Base-by-base conservation (phyloP, 2,113 vertebrate species). In the Gymnogyps californianus region DNA sequence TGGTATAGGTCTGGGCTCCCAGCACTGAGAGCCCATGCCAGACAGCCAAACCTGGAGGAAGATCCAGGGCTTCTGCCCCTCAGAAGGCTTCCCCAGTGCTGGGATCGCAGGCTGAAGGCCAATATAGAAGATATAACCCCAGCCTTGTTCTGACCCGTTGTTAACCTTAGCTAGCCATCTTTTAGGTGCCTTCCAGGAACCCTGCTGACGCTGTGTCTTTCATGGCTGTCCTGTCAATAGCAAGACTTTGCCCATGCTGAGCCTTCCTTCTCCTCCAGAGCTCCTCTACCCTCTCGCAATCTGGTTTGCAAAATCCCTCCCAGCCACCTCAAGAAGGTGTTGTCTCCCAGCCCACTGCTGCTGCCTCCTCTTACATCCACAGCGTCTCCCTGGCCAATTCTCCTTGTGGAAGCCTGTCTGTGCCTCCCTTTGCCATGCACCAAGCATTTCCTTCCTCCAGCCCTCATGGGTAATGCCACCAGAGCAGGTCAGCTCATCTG, bases 171-270 rank as follows among this genome's bases (percentile, higher is more conserved):
- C 79, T 59, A 42, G 79, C 21, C 46, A 46, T 42, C 58, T 87
- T 67, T 57, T 38, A 81, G 25, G 58, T 38, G 26, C 40, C 51
- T 87, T 61, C 29, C 58, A 74, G 65, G 34, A 89, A 42, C 29
- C 13, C 54, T 74, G 38, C n/a, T 36, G 49, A 91, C 18, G 28
- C n/a, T 24, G 4, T 32, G 11, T 29, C 34, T 86, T 72, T 36
- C 0, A 0, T 31, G 21, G n/a, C 38, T 59, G n/a, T n/a, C 32
- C 31, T 54, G 16, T 42, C 25, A 75, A 24, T 14, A 51, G 52
- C 25, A 71, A 67, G 34, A 62, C 38, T 86, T 31, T 49, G 12
- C 47, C 66, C 14, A 2, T 8, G 12, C 47, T 49, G 47, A 87
- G 44, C 44, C 44, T 69, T 80, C 61, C n/a, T 72, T 32, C n/a